Evolutionary conservation across 2,113 vertebrate species (phyloP), one percentile per base, ranked within the genome.

Genomic region (Eubucco bourcierii): DNA sequence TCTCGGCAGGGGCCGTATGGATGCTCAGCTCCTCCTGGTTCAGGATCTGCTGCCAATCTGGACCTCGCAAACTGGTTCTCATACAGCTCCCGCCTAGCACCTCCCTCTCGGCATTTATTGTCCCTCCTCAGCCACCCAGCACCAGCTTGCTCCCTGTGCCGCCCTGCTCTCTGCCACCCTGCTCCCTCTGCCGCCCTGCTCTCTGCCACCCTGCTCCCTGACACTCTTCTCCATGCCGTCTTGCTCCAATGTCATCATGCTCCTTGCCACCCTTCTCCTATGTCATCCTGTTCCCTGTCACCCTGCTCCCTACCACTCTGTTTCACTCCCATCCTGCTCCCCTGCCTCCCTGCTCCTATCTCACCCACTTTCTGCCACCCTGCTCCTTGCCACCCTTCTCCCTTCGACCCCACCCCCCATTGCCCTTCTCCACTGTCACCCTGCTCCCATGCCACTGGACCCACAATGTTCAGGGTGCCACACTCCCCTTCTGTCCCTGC

Each of bases 11-110:
- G 93, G 93, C 90, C 93, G 88, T 87, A 56, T 82, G 94, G 95
- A 89, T 95, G 93, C 93, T 92, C 93, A 76, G 94, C 94, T 95
- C 95, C 95, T 96, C 92, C 95, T 85, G 92, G 90, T 93, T 96
- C 93, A 77, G 92, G 91, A 95, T 95, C 93, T 95, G 94, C 93
- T 96, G 95, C 95, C 95, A 95, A 96, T 96, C 95, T 95, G 96
- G 95, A 94, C 95, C 90, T 95, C 34, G 92, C 92, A 86, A 88
- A 94, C 94, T 74, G 95, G 93, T 96, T 95, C 95, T 95, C 95
- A 80, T 84, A 85, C 87, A 28, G 94, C 92, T 93, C 90, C 92
- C 70, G 90, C 85, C 47, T 67, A 64, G 95, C 93, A 16, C 96
- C 90, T 93, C 92, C 92, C 92, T 79, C 86, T 56, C n/a, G 7